These are phyloP conservation scores for Pantherophis guttatus DNA, from an alignment of 2,113 vertebrate species.

Conservation along the genomic window DNA sequence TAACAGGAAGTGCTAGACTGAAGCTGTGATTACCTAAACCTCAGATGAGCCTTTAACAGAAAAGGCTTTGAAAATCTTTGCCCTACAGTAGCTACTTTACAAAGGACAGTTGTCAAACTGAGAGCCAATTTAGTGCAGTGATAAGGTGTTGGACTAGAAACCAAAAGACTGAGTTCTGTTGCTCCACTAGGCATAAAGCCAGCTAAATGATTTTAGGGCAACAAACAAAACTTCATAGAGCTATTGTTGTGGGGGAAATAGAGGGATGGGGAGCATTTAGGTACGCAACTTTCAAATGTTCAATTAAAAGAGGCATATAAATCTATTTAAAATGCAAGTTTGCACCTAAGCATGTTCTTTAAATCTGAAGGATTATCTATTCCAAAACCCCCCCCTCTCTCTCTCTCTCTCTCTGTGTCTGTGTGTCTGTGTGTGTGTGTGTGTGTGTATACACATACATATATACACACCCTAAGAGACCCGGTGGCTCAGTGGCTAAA, in stretches of 20 bases:
- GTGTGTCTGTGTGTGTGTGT: no score
- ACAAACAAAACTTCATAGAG: not conserved
- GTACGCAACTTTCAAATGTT: not conserved
- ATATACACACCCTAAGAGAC: no score
- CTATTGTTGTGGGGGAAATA: not conserved
- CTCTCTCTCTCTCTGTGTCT: no score
- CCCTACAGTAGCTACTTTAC: not conserved
- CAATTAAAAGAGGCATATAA: not conserved
- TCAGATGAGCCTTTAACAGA: not conserved
- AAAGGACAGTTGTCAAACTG: not conserved
- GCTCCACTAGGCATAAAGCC: not conserved
- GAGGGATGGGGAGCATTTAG: not conserved
- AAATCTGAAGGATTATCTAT: not conserved
- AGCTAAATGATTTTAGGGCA: not conserved
- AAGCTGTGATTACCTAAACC: not conserved
- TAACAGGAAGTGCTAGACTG: conserved; percentile 1
- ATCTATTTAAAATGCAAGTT: not conserved
- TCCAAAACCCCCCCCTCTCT: not conserved
- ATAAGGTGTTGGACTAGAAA: not conserved
- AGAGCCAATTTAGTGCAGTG: not conserved
- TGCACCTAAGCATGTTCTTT: not conserved
- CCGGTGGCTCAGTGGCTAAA: no score
- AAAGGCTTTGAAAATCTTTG: not conserved
- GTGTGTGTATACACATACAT: no score
- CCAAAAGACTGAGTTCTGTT: not conserved